A percentile compares a stretch with the other conserved stretches of the same genome.
phyloP scores from a whole-genome alignment of 1,140 invertebrate genomes.

The Armadillidium nasatum region DNA sequence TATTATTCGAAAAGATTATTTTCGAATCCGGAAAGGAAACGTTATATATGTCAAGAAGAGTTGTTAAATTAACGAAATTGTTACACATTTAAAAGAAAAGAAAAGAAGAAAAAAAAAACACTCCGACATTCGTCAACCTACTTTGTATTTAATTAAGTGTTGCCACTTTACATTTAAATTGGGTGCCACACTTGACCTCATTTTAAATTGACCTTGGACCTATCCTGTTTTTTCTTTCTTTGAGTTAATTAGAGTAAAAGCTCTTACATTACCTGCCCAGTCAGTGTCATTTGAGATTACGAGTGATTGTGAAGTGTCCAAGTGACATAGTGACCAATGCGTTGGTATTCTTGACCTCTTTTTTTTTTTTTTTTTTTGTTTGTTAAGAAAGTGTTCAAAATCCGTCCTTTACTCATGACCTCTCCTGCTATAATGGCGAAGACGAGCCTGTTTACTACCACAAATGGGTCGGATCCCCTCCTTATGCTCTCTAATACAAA shows the following conservation, averaged over 20 bases:
- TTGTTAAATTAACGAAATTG: not conserved
- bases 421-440: not conserved
- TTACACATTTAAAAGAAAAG: not conserved
- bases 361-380: no score
- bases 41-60: not conserved
- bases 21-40: not conserved
- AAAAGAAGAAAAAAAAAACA: not conserved
- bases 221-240: not conserved
- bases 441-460: not conserved
- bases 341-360: not conserved
- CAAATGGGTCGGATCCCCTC: not conserved
- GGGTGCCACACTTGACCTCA: slow-evolving; percentile 2
- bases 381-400: not conserved
- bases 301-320: not conserved
- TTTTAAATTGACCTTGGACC: not conserved
- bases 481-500: not conserved
- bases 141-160: no score
- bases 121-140: no score
- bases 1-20: not conserved
- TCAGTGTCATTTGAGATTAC: slow-evolving; percentile 1
- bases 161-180: not conserved
- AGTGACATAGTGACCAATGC: not conserved
- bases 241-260: not conserved
- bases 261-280: not conserved
- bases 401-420: not conserved